phyloP scores from a whole-genome alignment of 2,113 vertebrate genomes.

The Brachypteracias leptosomus region DNA sequence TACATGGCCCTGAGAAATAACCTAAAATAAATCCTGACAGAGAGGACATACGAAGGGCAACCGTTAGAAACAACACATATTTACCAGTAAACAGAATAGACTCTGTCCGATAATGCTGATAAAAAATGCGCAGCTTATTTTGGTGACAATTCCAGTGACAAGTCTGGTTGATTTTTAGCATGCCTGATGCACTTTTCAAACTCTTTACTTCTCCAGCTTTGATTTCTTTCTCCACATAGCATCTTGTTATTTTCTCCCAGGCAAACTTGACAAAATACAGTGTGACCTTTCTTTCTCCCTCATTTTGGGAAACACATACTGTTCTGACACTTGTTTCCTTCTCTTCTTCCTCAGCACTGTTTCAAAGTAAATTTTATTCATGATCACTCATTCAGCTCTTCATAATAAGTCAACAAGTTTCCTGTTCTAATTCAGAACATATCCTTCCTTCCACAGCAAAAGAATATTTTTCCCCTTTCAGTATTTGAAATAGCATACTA shows the following conservation, averaged over 20 bases:
- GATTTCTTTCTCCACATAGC: background rate
- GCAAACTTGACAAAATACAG: constrained; percentile 3
- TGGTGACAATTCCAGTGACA: background rate
- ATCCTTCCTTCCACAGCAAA: background rate
- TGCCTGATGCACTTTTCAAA: background rate
- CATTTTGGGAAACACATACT: background rate
- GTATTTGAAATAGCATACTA: background rate
- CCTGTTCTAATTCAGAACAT: background rate
- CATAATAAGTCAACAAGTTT: background rate
- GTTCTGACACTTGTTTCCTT: background rate
- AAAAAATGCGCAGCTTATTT: background rate
- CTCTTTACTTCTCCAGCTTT: background rate
- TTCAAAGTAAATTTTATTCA: background rate
- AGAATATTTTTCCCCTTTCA: background rate
- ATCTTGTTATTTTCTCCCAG: background rate
- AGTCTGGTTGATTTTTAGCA: background rate
- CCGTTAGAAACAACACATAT: background rate
- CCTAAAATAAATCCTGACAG: constrained; percentile 29
- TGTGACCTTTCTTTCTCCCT: background rate
- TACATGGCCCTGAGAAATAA: constrained; percentile 40
- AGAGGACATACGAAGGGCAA: background rate
- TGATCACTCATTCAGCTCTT: background rate
- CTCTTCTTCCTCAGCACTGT: background rate
- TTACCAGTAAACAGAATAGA: background rate
- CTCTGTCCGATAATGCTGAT: background rate